phyloP scores from a whole-genome alignment of 2,888 invertebrate genomes.

The Entomobrya proxima region DNA sequence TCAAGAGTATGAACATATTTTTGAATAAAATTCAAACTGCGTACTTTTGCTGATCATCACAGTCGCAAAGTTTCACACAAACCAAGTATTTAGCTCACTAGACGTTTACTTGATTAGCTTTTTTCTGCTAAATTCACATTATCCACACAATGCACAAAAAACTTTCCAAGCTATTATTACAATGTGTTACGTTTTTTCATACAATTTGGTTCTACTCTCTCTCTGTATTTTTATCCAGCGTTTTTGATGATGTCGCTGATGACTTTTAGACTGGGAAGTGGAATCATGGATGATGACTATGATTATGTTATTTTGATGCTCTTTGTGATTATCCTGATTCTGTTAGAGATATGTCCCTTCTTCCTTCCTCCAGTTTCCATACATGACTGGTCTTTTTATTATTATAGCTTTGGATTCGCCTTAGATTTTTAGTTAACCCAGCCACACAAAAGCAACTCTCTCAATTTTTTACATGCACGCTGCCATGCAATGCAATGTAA shows the following conservation, averaged over 20 bases:
- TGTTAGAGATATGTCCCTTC: not conserved
- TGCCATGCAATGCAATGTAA: not conserved
- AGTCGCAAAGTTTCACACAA: not conserved
- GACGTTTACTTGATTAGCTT: not conserved
- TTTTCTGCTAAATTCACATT: not conserved
- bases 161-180: not conserved
- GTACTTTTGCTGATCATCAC: not conserved
- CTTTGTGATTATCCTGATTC: not conserved
- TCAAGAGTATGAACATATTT: not conserved
- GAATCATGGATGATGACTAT: constrained; percentile 25
- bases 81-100: too few relatives aligned
- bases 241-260: not conserved
- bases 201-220: not conserved
- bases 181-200: not conserved
- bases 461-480: not conserved
- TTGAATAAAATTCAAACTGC: not conserved
- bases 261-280: constrained; percentile 5
- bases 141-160: not conserved
- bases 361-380: constrained; percentile 32
- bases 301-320: constrained; percentile 28
- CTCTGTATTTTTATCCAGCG: not conserved
- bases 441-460: not conserved
- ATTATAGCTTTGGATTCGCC: not conserved
- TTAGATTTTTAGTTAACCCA: not conserved
- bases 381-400: constrained; percentile 4